phyloP scores from a whole-genome alignment of 2,113 vertebrate genomes.

The Chlorodrepanis virens region DNA sequence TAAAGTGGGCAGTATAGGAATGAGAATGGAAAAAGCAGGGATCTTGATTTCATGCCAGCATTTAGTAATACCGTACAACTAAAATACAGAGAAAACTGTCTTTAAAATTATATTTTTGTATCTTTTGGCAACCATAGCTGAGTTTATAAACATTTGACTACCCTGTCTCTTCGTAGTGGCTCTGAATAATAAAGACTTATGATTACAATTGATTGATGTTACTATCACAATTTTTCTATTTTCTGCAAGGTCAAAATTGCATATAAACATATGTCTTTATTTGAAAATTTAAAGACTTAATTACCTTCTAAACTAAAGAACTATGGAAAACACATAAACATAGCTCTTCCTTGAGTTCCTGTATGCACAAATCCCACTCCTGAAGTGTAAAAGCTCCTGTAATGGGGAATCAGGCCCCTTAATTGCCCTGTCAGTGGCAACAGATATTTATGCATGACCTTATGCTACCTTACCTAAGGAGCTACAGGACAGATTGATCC shows the following conservation, averaged over 20 bases:
- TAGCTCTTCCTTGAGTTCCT: not conserved
- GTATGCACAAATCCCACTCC: not conserved
- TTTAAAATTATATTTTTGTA: not conserved
- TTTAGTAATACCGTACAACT: not conserved
- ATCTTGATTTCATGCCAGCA: not conserved
- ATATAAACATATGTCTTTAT: not conserved
- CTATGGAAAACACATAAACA: not conserved
- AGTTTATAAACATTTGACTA: not conserved
- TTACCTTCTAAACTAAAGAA: not conserved
- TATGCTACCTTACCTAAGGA: not conserved
- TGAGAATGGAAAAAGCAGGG: not conserved
- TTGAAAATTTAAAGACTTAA: not conserved
- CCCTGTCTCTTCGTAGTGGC: not conserved
- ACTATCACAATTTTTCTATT: not conserved
- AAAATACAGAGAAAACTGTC: not conserved
- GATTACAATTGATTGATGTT: not conserved
- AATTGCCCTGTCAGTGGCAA: not conserved
- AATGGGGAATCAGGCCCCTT: not conserved
- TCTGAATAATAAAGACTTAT: not conserved
- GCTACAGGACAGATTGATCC: not conserved
- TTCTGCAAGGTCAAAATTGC: not conserved
- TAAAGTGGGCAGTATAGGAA: not conserved
- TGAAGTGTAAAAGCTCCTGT: not conserved
- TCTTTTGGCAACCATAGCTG: not conserved
- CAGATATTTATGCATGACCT: not conserved